Evolutionary conservation across 2,888 invertebrate species (phyloP).

Genomic region (Dermolepida albohirtum): DNA sequence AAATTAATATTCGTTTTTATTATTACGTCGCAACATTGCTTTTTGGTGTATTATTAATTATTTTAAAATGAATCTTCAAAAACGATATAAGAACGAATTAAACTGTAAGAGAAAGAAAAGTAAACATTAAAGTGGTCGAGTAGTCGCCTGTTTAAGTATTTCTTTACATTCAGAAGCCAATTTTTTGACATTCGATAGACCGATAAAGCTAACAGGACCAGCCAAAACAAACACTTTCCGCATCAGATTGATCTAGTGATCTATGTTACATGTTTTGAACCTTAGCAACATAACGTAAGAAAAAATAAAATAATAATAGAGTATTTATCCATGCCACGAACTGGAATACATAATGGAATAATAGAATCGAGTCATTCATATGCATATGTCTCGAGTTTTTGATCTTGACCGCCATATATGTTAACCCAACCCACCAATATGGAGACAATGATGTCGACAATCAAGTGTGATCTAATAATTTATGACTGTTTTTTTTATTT

Average conservation of each 20-base stretch:
- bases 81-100: too few relatives aligned
- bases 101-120: too few relatives aligned
- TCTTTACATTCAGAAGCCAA: too few relatives aligned
- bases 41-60: too few relatives aligned
- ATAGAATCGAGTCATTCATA: slow-evolving; percentile 31
- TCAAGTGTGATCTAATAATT: slow-evolving; percentile 34
- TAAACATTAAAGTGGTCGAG: too few relatives aligned
- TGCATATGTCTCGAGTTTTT: slow-evolving; percentile 24
- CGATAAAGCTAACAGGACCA: slow-evolving; percentile 17
- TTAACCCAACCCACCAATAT: slow-evolving; percentile 27
- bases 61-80: too few relatives aligned
- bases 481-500: neutral
- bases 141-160: too few relatives aligned
- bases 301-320: slow-evolving; percentile 15
- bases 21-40: too few relatives aligned
- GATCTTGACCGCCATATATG: slow-evolving; percentile 38
- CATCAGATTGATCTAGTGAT: neutral
- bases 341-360: slow-evolving; percentile 22
- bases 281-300: neutral
- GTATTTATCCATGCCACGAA: slow-evolving; percentile 22
- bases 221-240: slow-evolving; percentile 2
- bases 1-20: too few relatives aligned
- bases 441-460: slow-evolving; percentile 29
- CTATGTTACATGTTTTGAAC: neutral
- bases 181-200: neutral